Base-by-base conservation (phyloP, 2,797 vertebrate genomes). In the Fringilla coelebs region DNA sequence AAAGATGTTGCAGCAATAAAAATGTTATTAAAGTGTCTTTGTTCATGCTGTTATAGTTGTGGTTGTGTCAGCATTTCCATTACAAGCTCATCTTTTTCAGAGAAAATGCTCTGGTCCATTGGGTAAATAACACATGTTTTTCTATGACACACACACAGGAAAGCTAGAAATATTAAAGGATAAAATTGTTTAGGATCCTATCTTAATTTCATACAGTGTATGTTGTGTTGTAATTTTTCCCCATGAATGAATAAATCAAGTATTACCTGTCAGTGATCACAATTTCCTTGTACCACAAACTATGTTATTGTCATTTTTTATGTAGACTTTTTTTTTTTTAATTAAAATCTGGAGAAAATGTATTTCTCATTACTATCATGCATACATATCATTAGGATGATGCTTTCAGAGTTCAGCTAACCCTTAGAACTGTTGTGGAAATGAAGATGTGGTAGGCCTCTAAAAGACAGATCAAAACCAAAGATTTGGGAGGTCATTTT, bases 71-170 rank as follows among this genome's bases (percentile, higher is more conserved):
- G 92, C 85, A 95, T 93, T 97, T 96, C 84, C 89, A 94, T 94
- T 96, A 96, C 81, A 96, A 95, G 78, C 94, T 95, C 90, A 92
- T 96, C 85, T 94, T 93, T 95, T 95, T 61, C 75, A 85, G 93
- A 85, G 63, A 85, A 94, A 96, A 95, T 91, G 81, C 82, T 97
- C 67, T 92, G 67, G 94, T 96, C 94, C 79, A 52, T 82, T 90
- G 96, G 91, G 84, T 96, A 97, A 97, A 96, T 93, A 96, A 97
- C 79, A 93, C 79, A 90, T 77, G 81, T 95, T 97, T 97, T 94
- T 84, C 85, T 57, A 73, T 62, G 73, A 88, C 89, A 90, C 55
- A 85, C 34, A 92, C 36, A 29, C 7, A 94, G 48, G 36, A 95
- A 93, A 95, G 41, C 24, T 54, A 68, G 76, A 95, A 91, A 90